Base-by-base conservation (phyloP, 2,888 invertebrate genomes). In the Zygothrica quintamaculata region DNA sequence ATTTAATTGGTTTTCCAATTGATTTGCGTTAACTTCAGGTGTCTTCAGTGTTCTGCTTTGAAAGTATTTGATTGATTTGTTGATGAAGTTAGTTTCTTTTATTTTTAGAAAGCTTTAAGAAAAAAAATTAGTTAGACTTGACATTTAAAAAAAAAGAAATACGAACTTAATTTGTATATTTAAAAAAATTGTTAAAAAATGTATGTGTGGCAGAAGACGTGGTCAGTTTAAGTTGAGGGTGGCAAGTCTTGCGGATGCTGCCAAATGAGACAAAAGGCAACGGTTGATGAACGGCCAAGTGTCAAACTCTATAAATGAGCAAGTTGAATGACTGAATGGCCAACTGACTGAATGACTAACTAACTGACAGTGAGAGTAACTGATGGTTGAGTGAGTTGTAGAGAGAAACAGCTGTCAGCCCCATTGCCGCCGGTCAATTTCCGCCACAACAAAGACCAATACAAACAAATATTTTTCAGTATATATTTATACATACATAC, bases 371-470 rank as follows among this genome's bases (percentile, higher is more conserved):
- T 11, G 11, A 12, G 22, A 6, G n/a, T 12, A 36, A 22, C n/a
- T n/a, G n/a, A n/a, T n/a, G n/a, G n/a, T n/a, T 22, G 18, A 44
- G 5, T 16, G 34, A 6, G 37, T 15, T 52, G 36, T 40, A 55
- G 57, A 34, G 5, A 22, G 18, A 5, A 22, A 31, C 36, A 37
- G 46, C 37, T 65, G 39, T 65, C 37, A 52, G 51, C 43, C 44
- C 37, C 60, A 66, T 57, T 71, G 77, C 77, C 81, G 81, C 68
- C 82, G 79, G 79, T 68, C 84, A 84, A 82, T 82, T 81, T 82
- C 82, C 82, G 84, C 12, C 47, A 52, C 55, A 64, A 44, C 46
- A 59, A 42, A 64, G 60, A 56, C 46, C 16, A 4, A n/a, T n/a
- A n/a, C n/a, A n/a, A n/a, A 13, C 22, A 12, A 12, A 1, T 8